A percentile compares a stretch with the other conserved stretches of the same genome.
phyloP scores from a whole-genome alignment of 1,140 invertebrate species.

The Drosophila saltans region DNA sequence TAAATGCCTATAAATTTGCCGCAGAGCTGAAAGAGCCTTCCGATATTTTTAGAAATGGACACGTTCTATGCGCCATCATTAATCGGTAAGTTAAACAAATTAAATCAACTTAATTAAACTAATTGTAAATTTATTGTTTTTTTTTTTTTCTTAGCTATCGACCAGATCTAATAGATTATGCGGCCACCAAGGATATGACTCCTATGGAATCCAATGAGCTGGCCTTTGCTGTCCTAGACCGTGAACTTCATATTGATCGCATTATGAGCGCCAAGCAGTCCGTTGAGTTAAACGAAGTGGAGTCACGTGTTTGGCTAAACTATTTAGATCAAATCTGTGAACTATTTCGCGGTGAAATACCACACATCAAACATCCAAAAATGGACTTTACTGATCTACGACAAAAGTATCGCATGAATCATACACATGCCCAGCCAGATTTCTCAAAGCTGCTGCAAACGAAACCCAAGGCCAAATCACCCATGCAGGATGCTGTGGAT shows the following conservation, averaged over 20 bases:
- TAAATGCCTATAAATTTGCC: conserved; percentile 66
- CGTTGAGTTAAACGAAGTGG: conserved; percentile 87
- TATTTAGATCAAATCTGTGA: conserved; percentile 95
- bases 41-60: conserved; percentile 80
- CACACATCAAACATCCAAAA: conserved; percentile 90
- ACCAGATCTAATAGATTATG: conserved; percentile 93
- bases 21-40: conserved; percentile 72
- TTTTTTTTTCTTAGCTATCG: conserved; percentile 88
- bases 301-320: conserved; percentile 90
- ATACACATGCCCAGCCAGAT: conserved; percentile 70
- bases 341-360: conserved; percentile 91
- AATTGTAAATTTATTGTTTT: conserved; percentile 44
- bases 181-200: conserved; percentile 87
- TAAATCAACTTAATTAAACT: background rate
- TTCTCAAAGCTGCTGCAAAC: conserved; percentile 79
- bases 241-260: conserved; percentile 89
- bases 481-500: conserved; percentile 78
- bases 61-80: conserved; percentile 77
- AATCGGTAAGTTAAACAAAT: conserved; percentile 58
- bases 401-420: conserved; percentile 76
- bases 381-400: conserved; percentile 84
- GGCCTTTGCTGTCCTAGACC: conserved; percentile 92
- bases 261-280: conserved; percentile 93
- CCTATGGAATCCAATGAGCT: conserved; percentile 89
- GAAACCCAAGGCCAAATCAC: conserved; percentile 79